These are phyloP conservation scores for Araneus ventricosus DNA, from an alignment of 1,140 invertebrate species.

Conservation along the genomic window DNA sequence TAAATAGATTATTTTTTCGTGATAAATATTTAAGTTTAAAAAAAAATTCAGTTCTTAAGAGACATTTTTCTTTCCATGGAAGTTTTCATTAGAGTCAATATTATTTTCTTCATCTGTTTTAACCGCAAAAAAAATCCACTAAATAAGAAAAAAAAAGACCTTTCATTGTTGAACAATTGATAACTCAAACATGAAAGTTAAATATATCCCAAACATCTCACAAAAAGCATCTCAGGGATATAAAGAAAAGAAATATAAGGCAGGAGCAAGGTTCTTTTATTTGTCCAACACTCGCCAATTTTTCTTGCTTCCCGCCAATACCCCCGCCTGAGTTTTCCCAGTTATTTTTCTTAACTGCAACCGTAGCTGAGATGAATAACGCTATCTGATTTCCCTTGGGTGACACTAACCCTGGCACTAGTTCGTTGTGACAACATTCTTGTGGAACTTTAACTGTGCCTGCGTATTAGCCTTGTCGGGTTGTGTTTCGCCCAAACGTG, in stretches of 20 bases:
- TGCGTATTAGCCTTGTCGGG: slow-evolving; percentile 39
- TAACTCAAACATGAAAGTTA: slow-evolving; percentile 64
- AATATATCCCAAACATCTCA: slow-evolving; percentile 46
- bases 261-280: slow-evolving; percentile 28
- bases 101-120: background rate
- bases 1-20: too few species aligned
- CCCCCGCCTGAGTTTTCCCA: background rate
- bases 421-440: slow-evolving; percentile 55
- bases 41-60: too few species aligned
- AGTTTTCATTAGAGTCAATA: background rate
- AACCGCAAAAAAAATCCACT: background rate
- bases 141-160: background rate
- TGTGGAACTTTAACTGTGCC: slow-evolving; percentile 15
- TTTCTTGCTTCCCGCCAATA: slow-evolving; percentile 22
- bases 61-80: background rate
- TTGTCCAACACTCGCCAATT: slow-evolving; percentile 60
- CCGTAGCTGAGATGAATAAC: slow-evolving; percentile 58
- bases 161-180: slow-evolving; percentile 7
- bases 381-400: slow-evolving; percentile 69
- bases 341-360: slow-evolving; percentile 51
- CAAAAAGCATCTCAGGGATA: slow-evolving; percentile 32
- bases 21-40: too few species aligned
- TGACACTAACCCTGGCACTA: slow-evolving; percentile 21
- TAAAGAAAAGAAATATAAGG: slow-evolving; percentile 59
- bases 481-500: slow-evolving; percentile 26